Evolutionary conservation across 2,888 invertebrate genomes (phyloP).

Genomic region (Seira sanloemensis): DNA sequence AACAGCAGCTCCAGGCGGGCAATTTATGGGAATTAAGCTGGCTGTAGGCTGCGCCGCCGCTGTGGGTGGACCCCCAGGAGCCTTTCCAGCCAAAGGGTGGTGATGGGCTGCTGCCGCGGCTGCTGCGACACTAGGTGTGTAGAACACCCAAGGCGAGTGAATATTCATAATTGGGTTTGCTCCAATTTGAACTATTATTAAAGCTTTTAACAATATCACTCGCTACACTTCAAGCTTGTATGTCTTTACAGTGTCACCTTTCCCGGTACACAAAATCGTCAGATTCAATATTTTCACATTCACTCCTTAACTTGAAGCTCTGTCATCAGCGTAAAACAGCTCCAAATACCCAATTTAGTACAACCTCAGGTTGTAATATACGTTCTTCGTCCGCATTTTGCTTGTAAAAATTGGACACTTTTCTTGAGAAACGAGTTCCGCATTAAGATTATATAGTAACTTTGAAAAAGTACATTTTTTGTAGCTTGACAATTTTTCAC

Average conservation of each 20-base stretch:
- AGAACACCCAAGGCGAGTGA: conserved; percentile 73
- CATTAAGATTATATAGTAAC: background rate
- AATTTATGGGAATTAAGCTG: conserved; percentile 69
- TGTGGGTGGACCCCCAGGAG: conserved; percentile 20
- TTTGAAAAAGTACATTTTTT: background rate
- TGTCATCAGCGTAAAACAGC: no score
- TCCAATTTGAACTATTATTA: no score
- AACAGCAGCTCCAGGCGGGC: conserved; percentile 63
- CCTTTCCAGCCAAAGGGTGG: conserved; percentile 31
- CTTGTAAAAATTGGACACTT: no score
- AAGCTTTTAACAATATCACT: no score
- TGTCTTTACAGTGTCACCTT: no score
- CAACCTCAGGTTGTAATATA: no score
- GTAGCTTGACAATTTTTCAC: conserved; percentile 24
- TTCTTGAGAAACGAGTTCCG: background rate
- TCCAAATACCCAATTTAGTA: no score
- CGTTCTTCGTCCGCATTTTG: no score
- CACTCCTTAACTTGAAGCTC: no score
- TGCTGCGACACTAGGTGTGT: conserved; percentile 66
- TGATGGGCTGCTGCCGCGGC: conserved; percentile 59
- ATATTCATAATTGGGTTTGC: conserved; percentile 61
- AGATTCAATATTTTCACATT: no score
- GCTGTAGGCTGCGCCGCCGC: conserved; percentile 30
- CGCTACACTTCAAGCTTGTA: no score
- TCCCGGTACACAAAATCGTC: background rate